Conservation (phyloP, 2,113 vertebrate genomes). For the Salminus brasiliensis region DNA sequence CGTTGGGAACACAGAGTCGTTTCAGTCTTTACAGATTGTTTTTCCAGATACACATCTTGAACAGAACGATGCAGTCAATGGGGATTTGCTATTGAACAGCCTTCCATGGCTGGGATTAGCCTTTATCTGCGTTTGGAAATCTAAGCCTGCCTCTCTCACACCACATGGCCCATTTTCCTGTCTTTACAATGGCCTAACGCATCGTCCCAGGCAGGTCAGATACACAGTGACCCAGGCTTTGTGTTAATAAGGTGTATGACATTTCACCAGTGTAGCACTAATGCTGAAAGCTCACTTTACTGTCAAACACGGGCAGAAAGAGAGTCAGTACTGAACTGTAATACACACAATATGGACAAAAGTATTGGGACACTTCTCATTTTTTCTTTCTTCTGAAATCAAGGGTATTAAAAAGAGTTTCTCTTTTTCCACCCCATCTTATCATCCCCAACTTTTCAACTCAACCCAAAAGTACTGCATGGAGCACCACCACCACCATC, state of each 20-base stretch:
- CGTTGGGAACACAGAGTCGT: background rate
- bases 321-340: too few relatives aligned
- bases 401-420: too few relatives aligned
- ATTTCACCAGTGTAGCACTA: background rate
- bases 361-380: too few relatives aligned
- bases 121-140: slow-evolving; percentile 11
- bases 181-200: background rate
- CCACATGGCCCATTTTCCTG: background rate
- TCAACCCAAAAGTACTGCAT: too few relatives aligned
- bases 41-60: background rate
- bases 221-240: background rate
- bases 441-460: too few relatives aligned
- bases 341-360: too few relatives aligned
- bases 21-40: background rate
- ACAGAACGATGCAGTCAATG: background rate
- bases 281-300: background rate
- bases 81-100: background rate
- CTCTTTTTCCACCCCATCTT: too few relatives aligned
- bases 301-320: too few relatives aligned
- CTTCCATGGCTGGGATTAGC: background rate
- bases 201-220: background rate
- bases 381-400: too few relatives aligned
- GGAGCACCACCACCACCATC: too few relatives aligned
- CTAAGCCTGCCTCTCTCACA: background rate
- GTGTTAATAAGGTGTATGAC: background rate